Evolutionary conservation across 2,113 vertebrate genomes (phyloP), one percentile per base, ranked within the genome.

Genomic region (Danionella cerebrum): DNA sequence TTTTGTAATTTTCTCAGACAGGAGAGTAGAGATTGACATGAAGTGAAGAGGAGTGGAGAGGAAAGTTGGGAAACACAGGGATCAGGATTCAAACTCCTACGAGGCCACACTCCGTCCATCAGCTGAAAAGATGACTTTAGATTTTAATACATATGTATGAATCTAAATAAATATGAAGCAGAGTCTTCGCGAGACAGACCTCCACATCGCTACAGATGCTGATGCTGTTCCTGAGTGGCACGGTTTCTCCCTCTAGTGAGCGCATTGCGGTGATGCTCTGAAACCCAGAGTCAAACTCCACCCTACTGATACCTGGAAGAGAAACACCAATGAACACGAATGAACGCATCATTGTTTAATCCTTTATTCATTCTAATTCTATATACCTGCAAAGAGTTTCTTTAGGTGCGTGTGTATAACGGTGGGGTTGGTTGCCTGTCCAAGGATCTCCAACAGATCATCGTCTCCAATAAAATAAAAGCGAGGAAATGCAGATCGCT

Each of bases 391-490:
- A 85, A 99, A 99, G 19, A 99, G 88, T 67, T 99, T 99, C 86
- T 94, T 98, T 36, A 99, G 91, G 73, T 99, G 96, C 70, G 94
- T 91, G 74, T 97, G 95, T 77, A 98, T 99, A 76, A 99, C 92
- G 5, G 84, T 75, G 6, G 94, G 92, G 82, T 93, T 98, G 0
- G 85, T 98, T 13, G 96, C 93, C 70, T 99, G 96, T 67, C 96
- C 96, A 67, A 99, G 84, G 76, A 99, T 95, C 86, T 99, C 96
- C 76, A 99, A 48, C 65, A 99, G 87, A 76, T 98, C 96, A 76
- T 99, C 96, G 71, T 99, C 96, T 24, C 96, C 96, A 72, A 98
- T 91, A 44, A 99, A 99, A 82, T 99, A 99, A 84, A 99, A 98
- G 33, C 96, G 88, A 39, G 96, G 94, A 78, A 99, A 99, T 6